Evolutionary conservation across 1,140 invertebrate species (phyloP).

Genomic region (Leptinotarsa undecemlineata): DNA sequence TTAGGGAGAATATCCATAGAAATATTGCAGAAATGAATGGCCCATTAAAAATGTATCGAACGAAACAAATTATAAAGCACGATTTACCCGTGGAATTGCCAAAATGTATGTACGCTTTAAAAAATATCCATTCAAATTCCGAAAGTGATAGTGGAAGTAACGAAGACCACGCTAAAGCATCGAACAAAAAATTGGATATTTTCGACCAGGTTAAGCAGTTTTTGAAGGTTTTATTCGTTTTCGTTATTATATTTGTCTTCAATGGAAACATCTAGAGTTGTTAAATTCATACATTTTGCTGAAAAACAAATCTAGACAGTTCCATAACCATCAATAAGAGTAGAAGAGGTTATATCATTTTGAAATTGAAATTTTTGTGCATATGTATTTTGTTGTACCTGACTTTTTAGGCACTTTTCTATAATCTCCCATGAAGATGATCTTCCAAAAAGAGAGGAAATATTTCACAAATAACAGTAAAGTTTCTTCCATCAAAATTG

Average conservation of each 20-base stretch:
- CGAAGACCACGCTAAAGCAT: constrained; percentile 52
- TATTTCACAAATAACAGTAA: no score
- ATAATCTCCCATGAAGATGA: no score
- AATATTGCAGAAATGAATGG: constrained; percentile 41
- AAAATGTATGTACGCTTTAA: constrained; percentile 67
- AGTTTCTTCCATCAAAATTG: no score
- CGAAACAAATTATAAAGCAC: constrained; percentile 60
- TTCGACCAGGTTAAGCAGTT: constrained; percentile 71
- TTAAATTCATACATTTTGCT: no score
- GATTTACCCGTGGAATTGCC: constrained; percentile 57
- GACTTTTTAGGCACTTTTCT: no score
- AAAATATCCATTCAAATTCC: constrained; percentile 59
- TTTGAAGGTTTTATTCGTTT: constrained; percentile 64
- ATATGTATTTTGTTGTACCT: no score
- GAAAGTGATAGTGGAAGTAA: constrained; percentile 40
- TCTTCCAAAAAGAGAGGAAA: no score
- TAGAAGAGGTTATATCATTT: no score
- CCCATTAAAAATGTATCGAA: constrained; percentile 60
- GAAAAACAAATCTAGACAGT: no score
- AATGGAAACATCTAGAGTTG: no score
- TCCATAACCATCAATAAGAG: no score
- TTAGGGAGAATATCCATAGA: not conserved
- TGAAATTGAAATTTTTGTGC: no score
- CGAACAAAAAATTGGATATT: constrained; percentile 61
- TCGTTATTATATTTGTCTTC: constrained; percentile 28